Conservation (phyloP, 2,888 invertebrate genomes). For the Pherbina coryleti region DNA sequence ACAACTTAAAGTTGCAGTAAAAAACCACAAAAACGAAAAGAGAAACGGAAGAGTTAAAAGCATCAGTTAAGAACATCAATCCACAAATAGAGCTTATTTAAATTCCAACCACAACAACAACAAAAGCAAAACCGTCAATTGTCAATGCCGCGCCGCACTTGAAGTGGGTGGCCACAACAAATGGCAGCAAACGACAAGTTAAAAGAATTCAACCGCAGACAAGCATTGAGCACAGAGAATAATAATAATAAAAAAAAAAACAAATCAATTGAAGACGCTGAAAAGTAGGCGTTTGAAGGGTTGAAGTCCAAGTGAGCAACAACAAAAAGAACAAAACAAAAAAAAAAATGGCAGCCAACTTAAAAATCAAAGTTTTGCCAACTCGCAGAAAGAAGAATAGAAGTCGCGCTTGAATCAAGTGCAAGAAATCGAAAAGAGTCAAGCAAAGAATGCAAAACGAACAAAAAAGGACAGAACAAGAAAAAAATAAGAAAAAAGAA, state of each 20-base stretch:
- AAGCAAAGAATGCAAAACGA: background rate
- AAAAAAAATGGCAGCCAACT: background rate
- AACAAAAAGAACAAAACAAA: background rate
- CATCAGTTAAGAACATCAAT: background rate
- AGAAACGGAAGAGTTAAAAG: too few species aligned
- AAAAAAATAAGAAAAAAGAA: background rate
- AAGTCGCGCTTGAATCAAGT: background rate
- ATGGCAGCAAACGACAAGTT: too few species aligned
- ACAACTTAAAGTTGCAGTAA: too few species aligned
- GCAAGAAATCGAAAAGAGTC: background rate
- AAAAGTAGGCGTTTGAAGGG: too few species aligned
- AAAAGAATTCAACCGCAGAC: background rate
- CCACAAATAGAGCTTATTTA: background rate
- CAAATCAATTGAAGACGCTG: background rate
- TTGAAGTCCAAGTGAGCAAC: background rate
- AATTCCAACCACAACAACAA: slow-evolving; percentile 3
- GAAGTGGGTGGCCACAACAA: background rate
- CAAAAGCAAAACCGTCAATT: background rate
- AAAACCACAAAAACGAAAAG: too few species aligned
- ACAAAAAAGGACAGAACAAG: background rate
- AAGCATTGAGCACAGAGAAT: background rate
- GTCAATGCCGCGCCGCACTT: background rate
- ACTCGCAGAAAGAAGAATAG: background rate
- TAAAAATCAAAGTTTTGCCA: background rate
- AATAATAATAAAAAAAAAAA: background rate